Evolutionary conservation across 1,140 invertebrate genomes (phyloP), one percentile per base, ranked within the genome.

Genomic region (Ptiloglossa arizonensis): DNA sequence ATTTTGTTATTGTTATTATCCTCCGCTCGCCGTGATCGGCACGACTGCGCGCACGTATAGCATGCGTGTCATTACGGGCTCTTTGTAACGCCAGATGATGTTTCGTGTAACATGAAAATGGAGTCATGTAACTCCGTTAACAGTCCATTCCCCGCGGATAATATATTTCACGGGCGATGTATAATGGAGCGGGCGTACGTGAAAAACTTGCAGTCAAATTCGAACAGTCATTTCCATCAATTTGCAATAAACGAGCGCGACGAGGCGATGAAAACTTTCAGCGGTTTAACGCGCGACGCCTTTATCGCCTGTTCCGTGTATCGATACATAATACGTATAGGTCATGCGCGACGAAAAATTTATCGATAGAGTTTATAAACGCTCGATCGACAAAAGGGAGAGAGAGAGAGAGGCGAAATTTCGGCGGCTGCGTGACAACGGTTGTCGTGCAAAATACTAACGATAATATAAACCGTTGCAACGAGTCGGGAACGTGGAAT

Each of bases 101-200:
- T 85, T 85, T 81, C 82, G 79, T 79, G 82, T 85, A 85, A 85
- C 82, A 69, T 62, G 82, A 85, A 85, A 85, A 85, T 85, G 82
- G 82, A 85, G 83, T 85, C 82, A 73, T 85, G 83, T 85, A 85
- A 85, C 83, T 77, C 82, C 50, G 82, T 85, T 85, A 85, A 71
- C 83, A 81, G 69, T 84, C 82, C 83, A 84, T 85, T 85, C 83
- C 67, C 72, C 79, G 69, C 44, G 79, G 79, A 85, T 85, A 85
- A 85, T 81, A 79, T 83, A 81, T 84, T 85, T 84, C 82, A 75
- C 83, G 56, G 56, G 77, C 77, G 56, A 76, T 64, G 70, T 79
- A 74, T 79, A 79, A 79, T 74, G 77, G 68, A 46, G 52, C 75
- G 57, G 48, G 81, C 75, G 67, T 59, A 50, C 80, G 56, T 57